Conservation (phyloP, 2,888 invertebrate genomes). For the Digitonthophagus gazella region DNA sequence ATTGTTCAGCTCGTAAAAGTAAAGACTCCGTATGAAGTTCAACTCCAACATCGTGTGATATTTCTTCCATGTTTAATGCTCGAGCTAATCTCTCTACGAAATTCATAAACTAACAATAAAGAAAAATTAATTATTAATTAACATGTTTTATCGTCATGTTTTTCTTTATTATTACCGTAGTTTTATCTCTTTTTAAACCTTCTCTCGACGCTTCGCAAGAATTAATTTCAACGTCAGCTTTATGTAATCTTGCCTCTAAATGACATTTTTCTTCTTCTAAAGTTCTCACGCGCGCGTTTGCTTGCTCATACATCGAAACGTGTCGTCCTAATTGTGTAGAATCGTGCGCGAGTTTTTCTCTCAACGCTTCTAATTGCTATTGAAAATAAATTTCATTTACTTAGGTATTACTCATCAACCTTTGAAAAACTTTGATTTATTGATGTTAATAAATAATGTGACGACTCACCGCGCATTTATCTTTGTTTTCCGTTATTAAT, state of each 20-base stretch:
- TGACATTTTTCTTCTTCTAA: slow-evolving; percentile 75
- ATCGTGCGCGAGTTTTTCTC: slow-evolving; percentile 72
- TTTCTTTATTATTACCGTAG: slow-evolving; percentile 59
- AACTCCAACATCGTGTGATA: slow-evolving; percentile 75
- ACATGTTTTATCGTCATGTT: background rate
- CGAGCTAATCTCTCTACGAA: slow-evolving; percentile 81
- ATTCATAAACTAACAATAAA: slow-evolving; percentile 65
- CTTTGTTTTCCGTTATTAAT: slow-evolving; percentile 73
- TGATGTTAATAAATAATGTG: background rate
- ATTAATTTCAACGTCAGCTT: slow-evolving; percentile 76
- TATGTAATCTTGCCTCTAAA: slow-evolving; percentile 72
- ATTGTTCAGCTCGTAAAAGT: slow-evolving; percentile 80
- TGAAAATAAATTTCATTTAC: slow-evolving; percentile 19
- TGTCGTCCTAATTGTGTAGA: slow-evolving; percentile 70
- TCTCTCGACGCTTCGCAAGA: slow-evolving; percentile 71
- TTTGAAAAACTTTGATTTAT: too few relatives aligned
- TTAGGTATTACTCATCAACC: too few relatives aligned
- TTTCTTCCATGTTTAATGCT: slow-evolving; percentile 81
- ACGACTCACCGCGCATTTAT: slow-evolving; percentile 65
- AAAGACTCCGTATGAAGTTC: slow-evolving; percentile 83
- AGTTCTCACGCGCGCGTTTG: slow-evolving; percentile 61
- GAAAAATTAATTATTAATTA: background rate
- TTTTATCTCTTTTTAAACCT: slow-evolving; percentile 71
- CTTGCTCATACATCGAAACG: slow-evolving; percentile 65
- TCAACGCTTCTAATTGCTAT: slow-evolving; percentile 73